A percentile compares a stretch with the other conserved stretches of the same genome.
Conservation (phyloP, 2,113 vertebrate species). For the Boulengeromyrus knoepffleri region DNA sequence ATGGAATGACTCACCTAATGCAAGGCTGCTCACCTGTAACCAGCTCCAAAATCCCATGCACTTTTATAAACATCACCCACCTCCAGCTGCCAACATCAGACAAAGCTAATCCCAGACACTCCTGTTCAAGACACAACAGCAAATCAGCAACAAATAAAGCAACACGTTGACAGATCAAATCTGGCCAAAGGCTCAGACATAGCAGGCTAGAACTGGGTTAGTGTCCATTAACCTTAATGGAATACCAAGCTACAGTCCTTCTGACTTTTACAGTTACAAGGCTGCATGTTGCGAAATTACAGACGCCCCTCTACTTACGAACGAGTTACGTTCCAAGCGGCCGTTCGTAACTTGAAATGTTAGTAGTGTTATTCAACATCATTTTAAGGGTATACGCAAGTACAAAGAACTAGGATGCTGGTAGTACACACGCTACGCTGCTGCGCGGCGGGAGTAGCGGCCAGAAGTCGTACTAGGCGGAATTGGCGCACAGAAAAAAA, state of each 20-base stretch:
- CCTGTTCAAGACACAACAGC: neutral
- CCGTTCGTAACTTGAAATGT: too few species aligned
- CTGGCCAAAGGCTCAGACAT: neutral
- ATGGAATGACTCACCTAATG: neutral
- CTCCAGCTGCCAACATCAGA: neutral
- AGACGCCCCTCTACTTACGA: too few species aligned
- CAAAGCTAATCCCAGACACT: neutral
- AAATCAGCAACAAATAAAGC: neutral
- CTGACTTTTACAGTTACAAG: neutral
- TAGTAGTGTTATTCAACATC: too few species aligned
- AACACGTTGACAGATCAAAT: neutral
- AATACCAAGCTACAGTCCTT: neutral
- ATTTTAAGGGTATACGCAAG: too few species aligned
- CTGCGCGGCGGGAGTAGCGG: too few species aligned
- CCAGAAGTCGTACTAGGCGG: too few species aligned
- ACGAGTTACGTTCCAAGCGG: too few species aligned
- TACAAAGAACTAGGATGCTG: too few species aligned
- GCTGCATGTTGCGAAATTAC: neutral
- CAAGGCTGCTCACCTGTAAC: neutral
- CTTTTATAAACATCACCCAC: neutral
- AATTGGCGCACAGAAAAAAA: too few species aligned
- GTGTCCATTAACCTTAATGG: neutral
- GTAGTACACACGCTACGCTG: too few species aligned
- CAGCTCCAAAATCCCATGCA: neutral
- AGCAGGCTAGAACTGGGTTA: neutral